Evolutionary conservation across 2,797 vertebrate genomes (phyloP), one percentile per base, ranked within the genome.

Genomic region (Scolopax bukidnonensis): DNA sequence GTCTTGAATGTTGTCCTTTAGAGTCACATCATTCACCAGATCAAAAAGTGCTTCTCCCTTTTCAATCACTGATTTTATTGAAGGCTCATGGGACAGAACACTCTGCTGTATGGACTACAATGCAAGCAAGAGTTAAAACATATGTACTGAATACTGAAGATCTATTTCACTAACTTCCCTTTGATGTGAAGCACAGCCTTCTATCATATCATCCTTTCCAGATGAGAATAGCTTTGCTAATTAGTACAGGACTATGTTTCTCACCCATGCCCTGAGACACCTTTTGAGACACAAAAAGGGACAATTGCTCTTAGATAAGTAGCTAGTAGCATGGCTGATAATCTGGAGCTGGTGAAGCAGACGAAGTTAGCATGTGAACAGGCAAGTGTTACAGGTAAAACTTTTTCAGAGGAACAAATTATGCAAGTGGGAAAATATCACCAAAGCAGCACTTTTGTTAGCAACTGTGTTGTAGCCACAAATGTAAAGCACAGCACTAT

Each of bases 31-130:
- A 89, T 98, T 98, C 59, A 99, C 97, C 36, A 98, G 68, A 61
- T 97, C 98, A 91, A 98, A 96, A 75, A 99, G 98, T 40, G 98
- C 97, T 25, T 99, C 98, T 18, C 99, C 99, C 94, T 99, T 99
- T 98, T 99, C 99, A 89, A 97, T 94, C 92, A 99, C 98, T 3
- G 99, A 99, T 92, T 97, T 99, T 91, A 99, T 92, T 8, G 99
- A 98, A 14, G 99, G 98, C 54, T 99, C 99, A 14, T 98, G 98
- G 45, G 99, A 99, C 90, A 99, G 97, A 94, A 99, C 97, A 56
- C 97, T 98, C 97, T 99, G 99, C 51, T 99, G 98, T 61, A 99
- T 96, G 59, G 98, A 98, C 99, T 99, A 96, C 21, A 77, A 94
- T 17, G 84, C 27, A 96, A 94, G 67, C 57, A 43, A 82, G 48